Evolutionary conservation across 92 coral and sea anemone species (phyloP), one percentile per base, ranked within the genome.

Genomic region (Epizoanthus scotinus): DNA sequence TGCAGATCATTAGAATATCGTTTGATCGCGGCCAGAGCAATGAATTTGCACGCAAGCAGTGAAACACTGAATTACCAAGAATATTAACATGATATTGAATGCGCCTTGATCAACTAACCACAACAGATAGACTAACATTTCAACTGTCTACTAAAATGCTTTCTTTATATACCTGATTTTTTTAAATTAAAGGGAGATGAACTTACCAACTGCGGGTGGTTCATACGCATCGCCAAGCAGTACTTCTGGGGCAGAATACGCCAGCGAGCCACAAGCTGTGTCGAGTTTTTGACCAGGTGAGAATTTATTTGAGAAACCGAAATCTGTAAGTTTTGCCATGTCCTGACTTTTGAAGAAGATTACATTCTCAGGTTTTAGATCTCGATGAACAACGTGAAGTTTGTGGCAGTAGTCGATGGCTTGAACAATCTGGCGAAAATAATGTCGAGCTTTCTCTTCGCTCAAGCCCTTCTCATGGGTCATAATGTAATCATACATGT

Each of bases 391-490:
- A 58, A 95, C 94, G 73, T 93, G 97, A 56, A 95, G 89, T 84
- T 94, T 89, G 66, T 95, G 99, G 73, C 99, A 95, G 85, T 95
- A 95, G 87, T 95, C 98, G 72, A 95, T 95, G n/a, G 99, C 99
- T 58, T 90, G 94, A n/a, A 95, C 97, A 72, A 95, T 95, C 88
- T 95, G 99, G 78, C 94, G 90, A 80, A 95, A 95, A 71, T 94
- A 95, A 72, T 92, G 97, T 42, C 98, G 92, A 6, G 99, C 99
- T 78, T 87, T 91, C 82, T 95, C 98, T 78, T 95, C 99, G 63
- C 85, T 72, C 36, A 95, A 82, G 6, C 99, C 99, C 71, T 87
- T 90, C 61, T 95, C 99, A 62, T 95, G 99, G 71, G 94, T 93
- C 96, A 95, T 95, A 77, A 95, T 95, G 50, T 95, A 95, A 71